Conservation (phyloP, 2,888 invertebrate genomes). For the Aspidiotus rigidus region DNA sequence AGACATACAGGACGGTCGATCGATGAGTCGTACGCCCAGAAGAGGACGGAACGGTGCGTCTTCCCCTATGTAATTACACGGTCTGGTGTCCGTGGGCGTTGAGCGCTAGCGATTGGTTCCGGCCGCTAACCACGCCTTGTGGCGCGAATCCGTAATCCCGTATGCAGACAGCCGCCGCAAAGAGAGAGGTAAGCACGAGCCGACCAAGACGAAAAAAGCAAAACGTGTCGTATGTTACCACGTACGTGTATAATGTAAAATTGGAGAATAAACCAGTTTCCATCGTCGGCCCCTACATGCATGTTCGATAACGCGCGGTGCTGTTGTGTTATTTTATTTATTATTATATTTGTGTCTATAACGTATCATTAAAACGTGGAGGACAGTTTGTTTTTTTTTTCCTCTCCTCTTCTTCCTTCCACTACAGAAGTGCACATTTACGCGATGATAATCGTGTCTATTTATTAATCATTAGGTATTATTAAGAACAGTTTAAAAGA, state of each 20-base stretch:
- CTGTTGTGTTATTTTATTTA: conserved; percentile 23
- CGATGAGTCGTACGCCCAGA: not conserved
- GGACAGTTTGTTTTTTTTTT: conserved; percentile 19
- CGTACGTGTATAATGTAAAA: conserved; percentile 13
- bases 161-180: conserved; percentile 3
- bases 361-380: conserved; percentile 31
- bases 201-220: conserved; percentile 9
- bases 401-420: not conserved
- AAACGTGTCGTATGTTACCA: not conserved
- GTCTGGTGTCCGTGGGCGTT: conserved; percentile 22
- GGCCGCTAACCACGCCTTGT: conserved; percentile 28
- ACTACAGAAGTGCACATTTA: conserved; percentile 27
- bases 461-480: conserved; percentile 16
- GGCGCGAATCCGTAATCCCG: conserved; percentile 6
- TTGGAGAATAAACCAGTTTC: conserved; percentile 26
- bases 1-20: not conserved
- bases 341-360: conserved; percentile 25
- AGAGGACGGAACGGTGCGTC: conserved; percentile 7
- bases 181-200: conserved; percentile 9
- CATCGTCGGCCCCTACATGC: conserved; percentile 20
- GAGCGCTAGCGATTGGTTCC: conserved; percentile 27
- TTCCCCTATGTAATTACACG: conserved; percentile 32
- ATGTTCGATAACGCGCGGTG: conserved; percentile 30
- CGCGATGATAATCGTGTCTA: conserved; percentile 20
- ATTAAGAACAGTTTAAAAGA: conserved; percentile 13